Evolutionary conservation across 2,113 vertebrate species (phyloP).

Genomic region (Cinclus cinclus): DNA sequence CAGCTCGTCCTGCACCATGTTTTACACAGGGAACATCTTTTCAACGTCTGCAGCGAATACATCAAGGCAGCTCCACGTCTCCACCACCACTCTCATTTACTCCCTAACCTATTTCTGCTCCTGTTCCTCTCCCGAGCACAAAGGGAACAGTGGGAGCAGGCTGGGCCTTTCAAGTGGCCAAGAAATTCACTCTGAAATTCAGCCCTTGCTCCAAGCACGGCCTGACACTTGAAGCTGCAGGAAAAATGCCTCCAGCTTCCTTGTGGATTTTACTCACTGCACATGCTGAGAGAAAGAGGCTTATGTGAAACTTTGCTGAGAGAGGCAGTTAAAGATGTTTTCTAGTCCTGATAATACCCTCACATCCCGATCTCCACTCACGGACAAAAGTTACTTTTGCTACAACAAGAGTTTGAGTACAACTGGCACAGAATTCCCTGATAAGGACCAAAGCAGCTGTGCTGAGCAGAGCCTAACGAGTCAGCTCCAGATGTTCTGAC

Average conservation of each 20-base stretch:
- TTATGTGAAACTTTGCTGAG: background rate
- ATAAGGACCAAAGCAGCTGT: background rate
- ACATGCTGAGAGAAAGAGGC: background rate
- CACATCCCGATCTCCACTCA: background rate
- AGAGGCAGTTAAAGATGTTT: background rate
- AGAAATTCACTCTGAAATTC: background rate
- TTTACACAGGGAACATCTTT: background rate
- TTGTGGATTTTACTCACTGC: background rate
- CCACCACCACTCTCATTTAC: background rate
- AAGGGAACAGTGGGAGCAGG: background rate
- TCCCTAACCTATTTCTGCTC: background rate
- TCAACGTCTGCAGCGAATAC: background rate
- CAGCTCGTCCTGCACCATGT: background rate
- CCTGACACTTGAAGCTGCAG: background rate
- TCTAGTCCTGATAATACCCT: background rate
- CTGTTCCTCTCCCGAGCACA: background rate
- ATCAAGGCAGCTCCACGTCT: background rate
- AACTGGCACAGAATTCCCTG: background rate
- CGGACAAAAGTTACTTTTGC: background rate
- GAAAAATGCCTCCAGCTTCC: background rate
- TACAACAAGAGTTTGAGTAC: fast-evolving
- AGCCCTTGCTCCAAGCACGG: background rate
- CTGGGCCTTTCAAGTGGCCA: background rate
- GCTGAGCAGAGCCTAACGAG: background rate
- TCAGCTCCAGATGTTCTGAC: background rate